Conservation (phyloP, 2,888 invertebrate genomes). For the Sympetrum striolatum region DNA sequence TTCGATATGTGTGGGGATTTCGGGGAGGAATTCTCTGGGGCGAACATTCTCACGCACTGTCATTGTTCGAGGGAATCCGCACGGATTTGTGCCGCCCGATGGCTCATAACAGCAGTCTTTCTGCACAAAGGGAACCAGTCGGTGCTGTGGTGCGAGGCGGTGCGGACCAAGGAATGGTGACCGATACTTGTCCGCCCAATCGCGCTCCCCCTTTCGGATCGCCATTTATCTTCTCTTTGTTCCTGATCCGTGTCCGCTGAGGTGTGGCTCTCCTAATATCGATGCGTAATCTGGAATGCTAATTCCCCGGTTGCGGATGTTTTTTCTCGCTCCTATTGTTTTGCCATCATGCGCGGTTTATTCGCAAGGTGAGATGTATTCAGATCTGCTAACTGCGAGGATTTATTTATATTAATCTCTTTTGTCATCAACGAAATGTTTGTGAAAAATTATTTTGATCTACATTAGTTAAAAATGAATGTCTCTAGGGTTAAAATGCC, state of each 20-base stretch:
- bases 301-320: too few relatives aligned
- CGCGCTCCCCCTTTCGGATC: neutral
- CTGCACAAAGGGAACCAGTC: neutral
- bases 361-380: too few relatives aligned
- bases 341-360: too few relatives aligned
- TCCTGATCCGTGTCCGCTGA: neutral
- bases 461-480: too few relatives aligned
- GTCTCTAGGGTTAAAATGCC: too few relatives aligned
- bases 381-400: too few relatives aligned
- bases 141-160: neutral
- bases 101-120: neutral
- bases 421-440: too few relatives aligned
- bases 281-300: too few relatives aligned
- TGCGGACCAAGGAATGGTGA: neutral
- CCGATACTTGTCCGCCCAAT: neutral
- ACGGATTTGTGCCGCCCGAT: constrained; percentile 24
- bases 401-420: too few relatives aligned
- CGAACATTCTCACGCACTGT: constrained; percentile 17
- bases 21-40: neutral
- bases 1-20: neutral
- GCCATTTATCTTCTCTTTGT: neutral
- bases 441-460: too few relatives aligned
- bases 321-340: too few relatives aligned
- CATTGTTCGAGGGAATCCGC: neutral
- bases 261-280: too few relatives aligned